These are phyloP conservation scores for Danio rerio DNA, from an alignment of 2,113 vertebrate species.

Conservation along the genomic window DNA sequence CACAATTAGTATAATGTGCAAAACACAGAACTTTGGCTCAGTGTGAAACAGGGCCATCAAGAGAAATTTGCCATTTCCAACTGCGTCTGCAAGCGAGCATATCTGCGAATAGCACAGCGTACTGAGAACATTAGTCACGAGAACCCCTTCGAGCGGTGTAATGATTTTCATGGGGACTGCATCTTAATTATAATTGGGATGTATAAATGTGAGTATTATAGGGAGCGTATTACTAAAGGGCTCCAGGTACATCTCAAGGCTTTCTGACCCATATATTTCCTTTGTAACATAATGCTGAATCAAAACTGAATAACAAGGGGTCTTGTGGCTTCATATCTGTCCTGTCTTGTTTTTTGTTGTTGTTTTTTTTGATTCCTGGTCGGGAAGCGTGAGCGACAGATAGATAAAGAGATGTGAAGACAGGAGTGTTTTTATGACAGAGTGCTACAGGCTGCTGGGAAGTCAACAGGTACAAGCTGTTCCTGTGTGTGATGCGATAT, in stretches of 20 bases:
- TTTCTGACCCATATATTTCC: no score
- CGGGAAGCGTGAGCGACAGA: background rate
- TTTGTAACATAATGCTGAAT: no score
- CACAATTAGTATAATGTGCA: no score
- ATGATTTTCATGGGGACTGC: constrained; percentile 46
- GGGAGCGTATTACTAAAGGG: constrained; percentile 4
- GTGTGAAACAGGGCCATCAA: constrained; percentile 31
- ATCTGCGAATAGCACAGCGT: background rate
- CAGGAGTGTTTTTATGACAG: constrained; percentile 44
- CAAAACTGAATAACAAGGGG: no score
- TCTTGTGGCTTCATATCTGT: no score
- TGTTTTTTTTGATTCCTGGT: background rate
- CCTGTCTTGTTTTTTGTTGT: no score
- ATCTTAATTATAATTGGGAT: constrained; percentile 55
- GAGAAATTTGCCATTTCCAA: constrained; percentile 25
- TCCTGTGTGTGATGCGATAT: constrained; percentile 44
- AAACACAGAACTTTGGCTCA: constrained; percentile 31
- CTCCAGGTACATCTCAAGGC: constrained; percentile 23
- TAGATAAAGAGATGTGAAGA: constrained; percentile 27
- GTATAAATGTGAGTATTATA: constrained; percentile 33
- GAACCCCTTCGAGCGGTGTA: constrained; percentile 32
- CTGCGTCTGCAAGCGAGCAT: constrained; percentile 1
- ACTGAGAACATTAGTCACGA: constrained; percentile 25
- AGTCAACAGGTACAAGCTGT: constrained; percentile 60
- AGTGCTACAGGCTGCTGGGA: constrained; percentile 39